Conservation (phyloP, 2,888 invertebrate genomes). For the Limulus polyphemus region DNA sequence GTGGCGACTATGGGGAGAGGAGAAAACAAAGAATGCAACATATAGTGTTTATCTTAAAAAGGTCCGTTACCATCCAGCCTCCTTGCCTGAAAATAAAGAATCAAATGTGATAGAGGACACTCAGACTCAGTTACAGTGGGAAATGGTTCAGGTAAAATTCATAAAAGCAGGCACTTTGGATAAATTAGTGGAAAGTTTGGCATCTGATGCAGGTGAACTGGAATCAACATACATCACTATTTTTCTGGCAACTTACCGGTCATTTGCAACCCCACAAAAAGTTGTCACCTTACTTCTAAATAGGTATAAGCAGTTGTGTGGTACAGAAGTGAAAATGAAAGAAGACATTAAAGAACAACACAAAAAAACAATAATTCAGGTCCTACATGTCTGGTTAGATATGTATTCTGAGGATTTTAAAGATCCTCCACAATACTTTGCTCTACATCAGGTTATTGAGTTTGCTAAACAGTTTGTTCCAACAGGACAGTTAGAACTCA, state of each 20-base stretch:
- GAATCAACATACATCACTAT: conserved; percentile 97
- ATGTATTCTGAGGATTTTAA: conserved; percentile 91
- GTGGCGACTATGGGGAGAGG: conserved; percentile 99
- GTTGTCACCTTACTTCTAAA: conserved; percentile 69
- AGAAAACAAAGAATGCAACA: conserved; percentile 86
- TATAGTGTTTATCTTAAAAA: conserved; percentile 97
- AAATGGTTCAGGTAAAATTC: conserved; percentile 85
- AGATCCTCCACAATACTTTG: conserved; percentile 61
- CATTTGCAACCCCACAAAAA: conserved; percentile 73
- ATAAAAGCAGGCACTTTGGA: conserved; percentile 90
- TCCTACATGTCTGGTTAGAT: conserved; percentile 63
- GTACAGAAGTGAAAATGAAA: conserved; percentile 29
- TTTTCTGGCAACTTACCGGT: conserved; percentile 86
- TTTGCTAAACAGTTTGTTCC: conserved; percentile 72
- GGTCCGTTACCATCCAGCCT: conserved; percentile 72
- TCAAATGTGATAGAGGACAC: conserved; percentile 8
- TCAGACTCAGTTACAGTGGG: conserved; percentile 69
- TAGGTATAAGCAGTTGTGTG: conserved; percentile 26
- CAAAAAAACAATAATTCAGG: conserved; percentile 42
- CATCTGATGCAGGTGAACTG: conserved; percentile 86
- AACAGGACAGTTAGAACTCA: conserved; percentile 65
- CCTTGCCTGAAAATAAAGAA: too few species aligned
- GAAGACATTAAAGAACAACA: conserved; percentile 31
- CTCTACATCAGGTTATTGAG: conserved; percentile 65
- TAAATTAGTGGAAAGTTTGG: conserved; percentile 80